Percentiles rank a stretch among this genome's conserved stretches.
Conservation (phyloP, 2,888 invertebrate species). For the Lumbricus terrestris region DNA sequence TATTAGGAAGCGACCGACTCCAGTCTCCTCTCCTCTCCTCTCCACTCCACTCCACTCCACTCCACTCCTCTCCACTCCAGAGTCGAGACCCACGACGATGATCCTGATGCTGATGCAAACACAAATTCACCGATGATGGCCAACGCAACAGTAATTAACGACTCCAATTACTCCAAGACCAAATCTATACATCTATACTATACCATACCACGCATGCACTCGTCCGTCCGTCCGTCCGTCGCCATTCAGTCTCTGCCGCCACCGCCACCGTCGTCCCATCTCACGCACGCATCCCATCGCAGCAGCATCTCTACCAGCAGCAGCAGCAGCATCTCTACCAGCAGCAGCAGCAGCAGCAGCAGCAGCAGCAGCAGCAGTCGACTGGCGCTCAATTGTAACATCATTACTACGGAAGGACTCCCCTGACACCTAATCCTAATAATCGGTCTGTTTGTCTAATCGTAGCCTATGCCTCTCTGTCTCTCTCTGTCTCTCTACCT, state of each 20-base stretch:
- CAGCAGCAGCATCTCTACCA: not conserved
- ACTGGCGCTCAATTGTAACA: slow-evolving; percentile 8
- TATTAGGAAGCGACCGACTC: not conserved
- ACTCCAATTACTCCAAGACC: slow-evolving; percentile 6
- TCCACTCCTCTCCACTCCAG: no score
- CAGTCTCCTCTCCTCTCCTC: no score
- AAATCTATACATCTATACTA: no score
- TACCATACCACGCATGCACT: no score
- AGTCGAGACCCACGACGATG: no score
- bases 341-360: not conserved
- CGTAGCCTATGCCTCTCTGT: not conserved
- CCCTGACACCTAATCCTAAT: not conserved
- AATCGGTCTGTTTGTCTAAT: slow-evolving; percentile 12
- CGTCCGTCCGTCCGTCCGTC: no score
- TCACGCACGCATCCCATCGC: not conserved
- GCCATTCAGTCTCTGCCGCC: no score
- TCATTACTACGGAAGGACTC: not conserved
- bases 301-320: not conserved
- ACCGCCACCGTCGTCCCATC: not conserved
- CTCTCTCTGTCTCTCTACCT: not conserved
- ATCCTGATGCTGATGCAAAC: not conserved
- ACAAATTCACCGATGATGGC: slow-evolving; percentile 8
- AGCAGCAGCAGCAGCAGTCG: not conserved
- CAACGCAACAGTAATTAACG: slow-evolving; percentile 14
- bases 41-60: no score